Evolutionary conservation across 2,113 vertebrate species (phyloP).

Genomic region (Irena cyanogastra): DNA sequence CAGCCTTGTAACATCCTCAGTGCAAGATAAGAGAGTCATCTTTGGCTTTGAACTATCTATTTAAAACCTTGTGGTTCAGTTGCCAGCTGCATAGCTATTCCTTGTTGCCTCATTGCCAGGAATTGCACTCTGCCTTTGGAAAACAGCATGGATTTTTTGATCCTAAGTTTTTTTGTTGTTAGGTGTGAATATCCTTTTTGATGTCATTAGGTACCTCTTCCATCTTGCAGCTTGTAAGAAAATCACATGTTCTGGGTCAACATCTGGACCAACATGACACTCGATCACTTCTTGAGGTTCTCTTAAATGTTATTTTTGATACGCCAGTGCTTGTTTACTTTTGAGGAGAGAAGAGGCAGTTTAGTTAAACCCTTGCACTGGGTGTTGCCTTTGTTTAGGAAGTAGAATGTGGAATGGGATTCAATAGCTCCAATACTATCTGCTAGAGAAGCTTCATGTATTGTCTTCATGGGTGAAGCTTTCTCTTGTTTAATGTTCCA

Average conservation of each 20-base stretch:
- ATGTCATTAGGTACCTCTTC: not conserved
- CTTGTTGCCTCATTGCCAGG: not conserved
- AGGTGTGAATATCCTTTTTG: not conserved
- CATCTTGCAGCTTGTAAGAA: not conserved
- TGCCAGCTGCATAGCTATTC: not conserved
- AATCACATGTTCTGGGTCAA: accelerated
- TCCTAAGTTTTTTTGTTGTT: not conserved
- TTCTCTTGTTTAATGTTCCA: not conserved
- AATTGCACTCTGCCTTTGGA: not conserved
- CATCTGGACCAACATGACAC: not conserved
- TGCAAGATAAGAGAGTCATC: slow-evolving; percentile 18
- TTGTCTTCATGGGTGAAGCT: not conserved
- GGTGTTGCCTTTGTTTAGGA: not conserved
- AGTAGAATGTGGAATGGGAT: not conserved
- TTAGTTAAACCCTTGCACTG: not conserved
- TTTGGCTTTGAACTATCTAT: slow-evolving; percentile 36
- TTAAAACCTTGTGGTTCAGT: slow-evolving; percentile 18
- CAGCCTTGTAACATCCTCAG: not conserved
- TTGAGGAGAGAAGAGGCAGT: not conserved
- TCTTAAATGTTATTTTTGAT: not conserved
- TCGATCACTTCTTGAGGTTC: not conserved
- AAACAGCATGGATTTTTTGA: not conserved
- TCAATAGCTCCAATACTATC: not conserved
- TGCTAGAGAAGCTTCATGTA: not conserved
- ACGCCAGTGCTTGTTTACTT: not conserved